Conservation (phyloP, 2,113 vertebrate genomes). For the Calypte anna region DNA sequence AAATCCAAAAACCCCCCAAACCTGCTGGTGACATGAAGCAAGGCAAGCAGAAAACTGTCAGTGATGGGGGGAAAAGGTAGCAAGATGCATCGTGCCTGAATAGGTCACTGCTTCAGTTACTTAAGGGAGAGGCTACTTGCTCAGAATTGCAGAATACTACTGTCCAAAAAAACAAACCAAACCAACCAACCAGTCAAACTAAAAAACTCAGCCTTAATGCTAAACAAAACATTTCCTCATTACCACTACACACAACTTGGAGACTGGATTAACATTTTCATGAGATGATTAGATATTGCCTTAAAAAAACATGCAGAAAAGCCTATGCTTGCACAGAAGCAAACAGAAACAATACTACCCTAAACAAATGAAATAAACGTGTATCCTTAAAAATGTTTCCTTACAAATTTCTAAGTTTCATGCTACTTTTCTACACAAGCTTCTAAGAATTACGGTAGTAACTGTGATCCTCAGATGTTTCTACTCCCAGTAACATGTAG, state of each 20-base stretch:
- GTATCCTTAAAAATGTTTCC: not conserved
- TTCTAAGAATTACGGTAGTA: not conserved
- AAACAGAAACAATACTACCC: not conserved
- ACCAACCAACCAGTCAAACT: too few relatives aligned
- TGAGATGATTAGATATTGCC: not conserved
- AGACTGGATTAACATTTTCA: not conserved
- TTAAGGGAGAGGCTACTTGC: not conserved
- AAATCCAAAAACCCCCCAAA: not conserved
- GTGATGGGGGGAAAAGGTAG: not conserved
- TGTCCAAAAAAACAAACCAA: not conserved
- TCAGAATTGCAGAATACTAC: not conserved
- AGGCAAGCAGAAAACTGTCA: not conserved
- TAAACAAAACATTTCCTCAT: not conserved
- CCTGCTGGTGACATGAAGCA: not conserved
- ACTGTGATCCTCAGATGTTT: not conserved
- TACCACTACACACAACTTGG: not conserved
- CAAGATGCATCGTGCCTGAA: not conserved
- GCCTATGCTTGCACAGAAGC: not conserved
- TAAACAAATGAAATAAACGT: not conserved
- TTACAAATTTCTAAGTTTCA: not conserved
- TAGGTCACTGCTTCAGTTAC: not conserved
- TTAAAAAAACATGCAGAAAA: not conserved
- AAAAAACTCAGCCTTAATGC: not conserved
- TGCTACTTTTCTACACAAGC: not conserved
- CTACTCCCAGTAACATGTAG: not conserved